Conservation (phyloP, 2,888 invertebrate species). For the Meiosimyza decipiens region DNA sequence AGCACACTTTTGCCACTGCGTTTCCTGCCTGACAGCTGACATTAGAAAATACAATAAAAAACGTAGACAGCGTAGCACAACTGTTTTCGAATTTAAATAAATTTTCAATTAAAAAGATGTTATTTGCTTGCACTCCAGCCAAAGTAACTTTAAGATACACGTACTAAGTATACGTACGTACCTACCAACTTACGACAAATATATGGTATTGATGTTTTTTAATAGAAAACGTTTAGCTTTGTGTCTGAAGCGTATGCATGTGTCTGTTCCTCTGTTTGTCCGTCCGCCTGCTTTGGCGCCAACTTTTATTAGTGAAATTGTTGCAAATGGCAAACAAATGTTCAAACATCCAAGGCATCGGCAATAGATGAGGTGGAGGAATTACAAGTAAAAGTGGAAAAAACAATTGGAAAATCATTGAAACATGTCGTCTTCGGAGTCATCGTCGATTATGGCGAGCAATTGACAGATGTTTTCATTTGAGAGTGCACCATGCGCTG, state of each 20-base stretch:
- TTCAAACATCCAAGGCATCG: not conserved
- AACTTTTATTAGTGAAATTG: slow-evolving; percentile 26
- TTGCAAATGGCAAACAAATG: slow-evolving; percentile 15
- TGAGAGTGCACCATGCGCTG: slow-evolving; percentile 24
- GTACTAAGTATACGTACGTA: too few species aligned
- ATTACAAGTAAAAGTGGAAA: not conserved
- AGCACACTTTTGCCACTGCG: too few species aligned
- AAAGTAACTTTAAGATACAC: too few species aligned
- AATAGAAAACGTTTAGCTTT: too few species aligned
- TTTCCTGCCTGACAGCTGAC: too few species aligned
- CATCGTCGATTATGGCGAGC: slow-evolving; percentile 21
- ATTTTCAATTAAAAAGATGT: too few species aligned
- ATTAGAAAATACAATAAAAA: too few species aligned
- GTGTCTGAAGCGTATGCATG: not conserved
- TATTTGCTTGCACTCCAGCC: too few species aligned
- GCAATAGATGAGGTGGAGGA: not conserved
- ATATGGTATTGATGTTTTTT: too few species aligned
- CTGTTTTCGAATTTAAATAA: too few species aligned
- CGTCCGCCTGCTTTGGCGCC: slow-evolving; percentile 18
- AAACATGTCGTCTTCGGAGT: slow-evolving; percentile 18
- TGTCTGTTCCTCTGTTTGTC: not conserved
- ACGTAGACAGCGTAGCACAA: too few species aligned
- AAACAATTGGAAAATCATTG: slow-evolving; percentile 32
- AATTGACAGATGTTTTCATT: slow-evolving; percentile 38
- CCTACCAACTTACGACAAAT: too few species aligned